A percentile compares a stretch with the other conserved stretches of the same genome.
Conservation (phyloP, 2,113 vertebrate genomes). For the Dasyornis broadbenti region DNA sequence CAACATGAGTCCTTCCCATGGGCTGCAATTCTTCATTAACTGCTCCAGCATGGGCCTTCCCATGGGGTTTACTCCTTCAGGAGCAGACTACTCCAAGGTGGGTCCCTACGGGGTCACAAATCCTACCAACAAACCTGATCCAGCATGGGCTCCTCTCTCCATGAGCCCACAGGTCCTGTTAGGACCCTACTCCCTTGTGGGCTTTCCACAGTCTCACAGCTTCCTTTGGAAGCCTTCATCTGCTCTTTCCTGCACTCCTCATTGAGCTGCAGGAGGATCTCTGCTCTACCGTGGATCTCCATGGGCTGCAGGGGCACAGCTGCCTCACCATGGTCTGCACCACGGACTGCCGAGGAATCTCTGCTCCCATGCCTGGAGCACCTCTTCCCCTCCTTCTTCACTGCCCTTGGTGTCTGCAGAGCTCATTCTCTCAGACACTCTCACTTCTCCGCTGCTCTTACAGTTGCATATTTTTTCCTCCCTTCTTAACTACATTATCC, state of each 20-base stretch:
- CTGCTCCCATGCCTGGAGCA: neutral
- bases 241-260: neutral
- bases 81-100: neutral
- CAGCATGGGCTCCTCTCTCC: neutral
- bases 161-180: neutral
- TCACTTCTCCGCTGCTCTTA: neutral
- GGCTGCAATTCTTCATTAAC: neutral
- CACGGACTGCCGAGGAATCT: rapidly evolving
- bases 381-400: neutral
- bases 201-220: neutral
- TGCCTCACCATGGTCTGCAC: neutral
- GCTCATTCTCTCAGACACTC: neutral
- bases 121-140: neutral
- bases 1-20: neutral
- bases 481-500: neutral
- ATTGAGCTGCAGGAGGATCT: neutral
- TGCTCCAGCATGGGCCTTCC: neutral
- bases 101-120: rapidly evolving
- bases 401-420: neutral
- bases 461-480: neutral
- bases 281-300: rapidly evolving
- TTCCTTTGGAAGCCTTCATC: neutral
- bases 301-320: neutral
- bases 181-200: rapidly evolving
- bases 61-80: neutral